Evolutionary conservation across 2,113 vertebrate genomes (phyloP), one percentile per base, ranked within the genome.

Genomic region (Dicentrarchus labrax): DNA sequence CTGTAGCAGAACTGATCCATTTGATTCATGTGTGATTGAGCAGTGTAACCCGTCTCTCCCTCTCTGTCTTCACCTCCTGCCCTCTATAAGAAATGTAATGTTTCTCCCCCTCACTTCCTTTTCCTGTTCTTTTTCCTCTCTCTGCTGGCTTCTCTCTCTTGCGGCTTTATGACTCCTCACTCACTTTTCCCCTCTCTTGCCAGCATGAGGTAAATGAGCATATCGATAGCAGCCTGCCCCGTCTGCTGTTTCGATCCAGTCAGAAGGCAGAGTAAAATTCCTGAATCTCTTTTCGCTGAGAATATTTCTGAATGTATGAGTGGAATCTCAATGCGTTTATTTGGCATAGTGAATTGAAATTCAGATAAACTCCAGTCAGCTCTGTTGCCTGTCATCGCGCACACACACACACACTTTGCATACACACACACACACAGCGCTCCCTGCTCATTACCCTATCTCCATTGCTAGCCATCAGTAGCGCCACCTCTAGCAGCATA

Each of bases 381-480:
- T 75, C 47, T 66, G 67, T 72, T 72, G 75, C 65, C 75, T 16
- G 9, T 79, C 70, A 43, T 50, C 0, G 13, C 24, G n/a, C 68
- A 45, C 60, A 66, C 47, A 38, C 39, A 48, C 62, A 64, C 56
- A 47, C 36, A 70, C 73, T 71, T 11, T 67, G 19, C 62, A 76
- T 71, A 65, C 53, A 74, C 73, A 80, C 70, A 65, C 53, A 74
- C 73, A 80, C 70, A 71, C 38, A 60, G 47, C 16, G 36, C 67
- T 79, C 57, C 78, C 50, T 86, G 53, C 68, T 88, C 86, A 80
- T 91, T 87, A 83, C 78, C 82, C 75, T 85, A 80, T 90, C 87
- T 90, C 83, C 64, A 78, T 61, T 88, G 82, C 90, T 84, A 77
- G 84, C 88, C 81, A 84, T 90, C 88, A 90, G 82, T 76, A 76